A percentile compares a stretch with the other conserved stretches of the same genome.
Conservation (phyloP, 2,888 invertebrate species). For the Trileptium ribeirensis region DNA sequence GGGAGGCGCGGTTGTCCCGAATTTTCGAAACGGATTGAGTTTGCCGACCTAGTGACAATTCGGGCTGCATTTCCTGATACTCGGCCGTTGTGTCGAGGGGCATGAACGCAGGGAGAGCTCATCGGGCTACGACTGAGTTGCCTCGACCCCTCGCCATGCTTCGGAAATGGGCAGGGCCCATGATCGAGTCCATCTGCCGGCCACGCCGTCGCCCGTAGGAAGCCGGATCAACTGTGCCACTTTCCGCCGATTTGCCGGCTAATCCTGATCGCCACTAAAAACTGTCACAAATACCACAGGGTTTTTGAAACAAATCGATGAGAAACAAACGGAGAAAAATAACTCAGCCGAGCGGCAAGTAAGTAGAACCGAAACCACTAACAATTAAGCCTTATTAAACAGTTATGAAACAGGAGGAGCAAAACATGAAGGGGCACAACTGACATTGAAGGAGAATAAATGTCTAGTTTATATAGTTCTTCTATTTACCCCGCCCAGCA, state of each 20-base stretch:
- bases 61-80: not conserved
- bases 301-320: too few relatives aligned
- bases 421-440: too few relatives aligned
- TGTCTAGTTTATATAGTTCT: too few relatives aligned
- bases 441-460: too few relatives aligned
- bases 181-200: not conserved
- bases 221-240: not conserved
- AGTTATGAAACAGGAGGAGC: too few relatives aligned
- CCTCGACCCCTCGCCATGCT: not conserved
- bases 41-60: not conserved
- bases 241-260: not conserved
- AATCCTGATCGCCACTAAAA: not conserved
- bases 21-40: not conserved
- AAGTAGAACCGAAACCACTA: too few relatives aligned
- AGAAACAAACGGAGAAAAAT: too few relatives aligned
- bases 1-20: not conserved
- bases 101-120: not conserved
- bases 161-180: not conserved
- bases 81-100: not conserved
- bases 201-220: not conserved
- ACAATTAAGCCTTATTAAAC: too few relatives aligned
- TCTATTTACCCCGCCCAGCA: too few relatives aligned
- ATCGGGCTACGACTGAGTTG: not conserved
- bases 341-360: too few relatives aligned
- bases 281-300: not conserved